Base-by-base conservation (phyloP, 2,888 invertebrate species). In the Nomada ruficornis region DNA sequence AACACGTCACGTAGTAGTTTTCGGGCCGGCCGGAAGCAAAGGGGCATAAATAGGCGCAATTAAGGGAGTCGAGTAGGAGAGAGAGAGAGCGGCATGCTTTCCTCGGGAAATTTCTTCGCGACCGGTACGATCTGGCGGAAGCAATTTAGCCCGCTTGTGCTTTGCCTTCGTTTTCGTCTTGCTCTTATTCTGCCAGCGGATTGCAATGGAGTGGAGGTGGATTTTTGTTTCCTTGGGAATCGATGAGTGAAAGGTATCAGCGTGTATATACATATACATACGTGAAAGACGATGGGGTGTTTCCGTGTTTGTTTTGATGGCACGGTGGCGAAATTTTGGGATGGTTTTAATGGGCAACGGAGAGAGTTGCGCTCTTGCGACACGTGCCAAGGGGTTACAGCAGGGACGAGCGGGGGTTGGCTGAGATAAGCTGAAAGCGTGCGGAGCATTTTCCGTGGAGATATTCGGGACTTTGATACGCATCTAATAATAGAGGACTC, bases 31-130 rank as follows among this genome's bases (percentile, higher is more conserved):
- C 90, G 91, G 90, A 91, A 90, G 90, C 91, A 91, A 92, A 93
- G 92, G 91, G 91, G 91, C 93, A 93, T 94, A 93, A 93, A 93
- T 93, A 92, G 92, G 92, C 90, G 93, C 93, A 93, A 93, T 93
- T 93, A 93, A 93, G 92, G 86, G 83, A 83, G 80, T 26, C 62
- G 13, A 70, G 75, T 76, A 74, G 7, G 36, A 36, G 29, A 0
- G 29, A 29, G 29, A 29, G 29, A 29, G 29, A 29, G 36, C 83
- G 82, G 74, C 73, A 71, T 78, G 73, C 64, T 77, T 73, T 77
- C 75, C 64, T 77, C 82, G 70, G 63, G 54, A 65, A 83, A 77
- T 83, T 59, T 79, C 69, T 7, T 75, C 57, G 75, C 77, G 70
- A 72, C 68, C 54, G 47, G 23, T 55, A 78, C 60, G 73, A 74